These are phyloP conservation scores for Pentalonia nigronervosa DNA, from an alignment of 1,140 invertebrate genomes.

Conservation along the genomic window DNA sequence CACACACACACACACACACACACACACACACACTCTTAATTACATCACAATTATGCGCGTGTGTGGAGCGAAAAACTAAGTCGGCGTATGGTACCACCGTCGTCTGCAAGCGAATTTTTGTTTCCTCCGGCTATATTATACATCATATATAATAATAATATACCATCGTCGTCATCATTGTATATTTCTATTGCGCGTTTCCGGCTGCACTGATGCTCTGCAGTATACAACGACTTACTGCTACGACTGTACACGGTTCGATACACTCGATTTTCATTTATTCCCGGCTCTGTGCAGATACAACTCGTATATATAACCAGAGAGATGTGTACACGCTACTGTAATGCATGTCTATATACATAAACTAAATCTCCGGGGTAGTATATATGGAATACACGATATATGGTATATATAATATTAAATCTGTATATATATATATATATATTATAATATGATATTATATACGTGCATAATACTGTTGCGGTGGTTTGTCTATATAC, in stretches of 20 bases:
- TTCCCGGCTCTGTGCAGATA: neutral
- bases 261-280: conserved; percentile 44
- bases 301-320: neutral
- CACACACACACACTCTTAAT: neutral
- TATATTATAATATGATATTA: neutral
- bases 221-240: neutral
- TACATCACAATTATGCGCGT: neutral
- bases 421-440: neutral
- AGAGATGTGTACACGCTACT: neutral
- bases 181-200: neutral
- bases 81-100: neutral
- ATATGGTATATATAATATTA: neutral
- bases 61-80: conserved; percentile 19
- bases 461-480: neutral
- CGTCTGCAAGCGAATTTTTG: neutral
- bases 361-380: neutral
- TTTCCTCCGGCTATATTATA: neutral
- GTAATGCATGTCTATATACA: neutral
- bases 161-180: neutral
- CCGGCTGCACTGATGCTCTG: neutral
- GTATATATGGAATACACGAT: neutral
- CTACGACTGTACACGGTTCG: conserved; percentile 9
- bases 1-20: conserved; percentile 2
- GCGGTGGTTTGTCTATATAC: neutral
- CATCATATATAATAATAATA: neutral